phyloP scores from a whole-genome alignment of 1,140 invertebrate species.

The Akabosia matsudoensis region DNA sequence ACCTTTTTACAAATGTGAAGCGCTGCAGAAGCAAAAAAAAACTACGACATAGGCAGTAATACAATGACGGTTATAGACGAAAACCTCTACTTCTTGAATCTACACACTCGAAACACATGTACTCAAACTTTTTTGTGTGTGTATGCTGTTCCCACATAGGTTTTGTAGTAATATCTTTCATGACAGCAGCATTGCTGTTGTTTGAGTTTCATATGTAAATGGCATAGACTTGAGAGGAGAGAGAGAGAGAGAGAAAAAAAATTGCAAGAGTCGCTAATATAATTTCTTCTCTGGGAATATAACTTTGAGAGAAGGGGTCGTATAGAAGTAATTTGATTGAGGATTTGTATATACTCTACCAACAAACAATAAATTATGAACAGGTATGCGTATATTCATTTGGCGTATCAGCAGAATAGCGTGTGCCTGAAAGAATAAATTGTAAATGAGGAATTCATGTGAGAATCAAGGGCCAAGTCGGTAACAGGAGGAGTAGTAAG shows the following conservation, averaged over 20 bases:
- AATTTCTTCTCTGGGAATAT: not conserved
- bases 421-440: not conserved
- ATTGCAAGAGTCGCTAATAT: not conserved
- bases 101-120: not conserved
- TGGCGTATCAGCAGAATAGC: not conserved
- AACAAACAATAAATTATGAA: too few species aligned
- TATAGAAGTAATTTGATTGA: too few species aligned
- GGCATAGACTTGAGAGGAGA: not conserved
- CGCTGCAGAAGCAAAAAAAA: not conserved
- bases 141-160: not conserved
- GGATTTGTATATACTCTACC: too few species aligned
- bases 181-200: not conserved
- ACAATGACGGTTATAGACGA: not conserved
- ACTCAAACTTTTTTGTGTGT: not conserved
- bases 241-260: not conserved
- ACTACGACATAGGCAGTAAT: too few species aligned
- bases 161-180: not conserved
- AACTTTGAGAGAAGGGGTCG: too few species aligned
- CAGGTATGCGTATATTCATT: not conserved
- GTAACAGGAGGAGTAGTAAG: not conserved
- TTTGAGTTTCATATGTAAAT: not conserved
- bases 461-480: not conserved
- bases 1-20: too few species aligned
- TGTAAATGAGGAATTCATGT: conserved; percentile 5
- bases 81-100: too few species aligned